Percentiles rank a stretch among this genome's conserved stretches.
phyloP scores from a whole-genome alignment of 2,797 vertebrate species.

The Micropoecilia bifurca region DNA sequence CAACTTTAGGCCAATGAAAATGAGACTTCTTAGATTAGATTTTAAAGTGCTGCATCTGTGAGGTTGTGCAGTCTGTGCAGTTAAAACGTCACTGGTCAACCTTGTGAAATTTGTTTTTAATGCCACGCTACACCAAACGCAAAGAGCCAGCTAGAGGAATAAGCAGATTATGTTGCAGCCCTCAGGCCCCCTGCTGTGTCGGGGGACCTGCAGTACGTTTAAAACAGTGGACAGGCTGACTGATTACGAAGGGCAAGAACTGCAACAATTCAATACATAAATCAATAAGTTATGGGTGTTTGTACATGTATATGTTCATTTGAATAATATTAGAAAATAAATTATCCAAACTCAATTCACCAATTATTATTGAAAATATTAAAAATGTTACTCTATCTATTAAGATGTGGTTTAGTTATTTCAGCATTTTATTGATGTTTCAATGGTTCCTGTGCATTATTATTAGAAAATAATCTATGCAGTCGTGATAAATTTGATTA shows the following conservation, averaged over 20 bases:
- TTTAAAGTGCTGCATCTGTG: not conserved
- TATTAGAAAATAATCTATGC: not conserved
- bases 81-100: not conserved
- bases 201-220: not conserved
- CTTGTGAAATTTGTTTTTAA: not conserved
- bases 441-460: not conserved
- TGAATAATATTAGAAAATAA: not conserved
- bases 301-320: not conserved
- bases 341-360: not conserved
- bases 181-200: not conserved
- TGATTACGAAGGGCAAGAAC: not conserved
- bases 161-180: not conserved
- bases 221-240: not conserved
- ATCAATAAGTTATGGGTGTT: not conserved
- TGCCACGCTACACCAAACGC: not conserved
- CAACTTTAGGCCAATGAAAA: constrained; percentile 15
- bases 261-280: not conserved
- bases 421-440: not conserved
- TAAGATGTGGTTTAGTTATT: not conserved
- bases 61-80: not conserved
- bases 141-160: not conserved
- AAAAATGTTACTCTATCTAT: not conserved
- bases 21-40: not conserved
- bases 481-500: not conserved
- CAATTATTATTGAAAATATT: not conserved